A percentile compares a stretch with the other conserved stretches of the same genome.
Conservation (phyloP, 2,888 invertebrate species). For the Auanema freiburgensis region DNA sequence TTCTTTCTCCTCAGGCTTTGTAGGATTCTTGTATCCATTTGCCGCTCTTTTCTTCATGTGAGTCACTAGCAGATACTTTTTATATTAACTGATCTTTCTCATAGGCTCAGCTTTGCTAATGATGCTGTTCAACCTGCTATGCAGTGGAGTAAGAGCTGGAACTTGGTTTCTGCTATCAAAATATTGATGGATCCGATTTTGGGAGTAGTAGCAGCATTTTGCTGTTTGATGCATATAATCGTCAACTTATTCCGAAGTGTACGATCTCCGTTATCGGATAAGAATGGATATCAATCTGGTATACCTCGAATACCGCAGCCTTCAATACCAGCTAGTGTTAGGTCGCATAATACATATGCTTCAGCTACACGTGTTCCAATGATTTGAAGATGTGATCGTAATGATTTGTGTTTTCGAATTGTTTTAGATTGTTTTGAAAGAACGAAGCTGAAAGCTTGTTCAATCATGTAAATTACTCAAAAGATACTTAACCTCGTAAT, state of each 20-base stretch:
- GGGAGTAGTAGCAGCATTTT: slow-evolving; percentile 25
- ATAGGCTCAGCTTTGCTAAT: slow-evolving; percentile 39
- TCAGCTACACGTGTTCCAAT: slow-evolving; percentile 22
- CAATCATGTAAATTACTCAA: too few relatives aligned
- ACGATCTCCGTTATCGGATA: slow-evolving; percentile 27
- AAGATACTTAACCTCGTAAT: too few relatives aligned
- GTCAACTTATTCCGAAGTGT: slow-evolving; percentile 9
- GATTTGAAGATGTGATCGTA: not conserved
- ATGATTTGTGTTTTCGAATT: not conserved
- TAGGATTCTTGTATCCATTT: slow-evolving; percentile 46
- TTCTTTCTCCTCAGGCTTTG: slow-evolving; percentile 39
- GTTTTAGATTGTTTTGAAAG: not conserved
- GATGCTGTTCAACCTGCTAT: slow-evolving; percentile 37
- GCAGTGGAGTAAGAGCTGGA: slow-evolving; percentile 38
- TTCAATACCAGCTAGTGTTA: slow-evolving; percentile 35
- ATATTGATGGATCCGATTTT: slow-evolving; percentile 29
- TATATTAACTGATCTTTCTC: not conserved
- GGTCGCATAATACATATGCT: slow-evolving; percentile 39
- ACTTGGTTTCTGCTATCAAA: slow-evolving; percentile 43
- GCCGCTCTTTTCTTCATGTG: slow-evolving; percentile 46
- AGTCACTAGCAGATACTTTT: slow-evolving; percentile 3
- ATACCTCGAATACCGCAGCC: slow-evolving; percentile 34
- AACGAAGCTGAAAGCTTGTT: too few relatives aligned
- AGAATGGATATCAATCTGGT: slow-evolving; percentile 53
- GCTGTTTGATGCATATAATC: slow-evolving; percentile 18